Percentiles rank a stretch among this genome's conserved stretches.
Conservation (phyloP, 2,113 vertebrate genomes). For the Podilymbus podiceps region DNA sequence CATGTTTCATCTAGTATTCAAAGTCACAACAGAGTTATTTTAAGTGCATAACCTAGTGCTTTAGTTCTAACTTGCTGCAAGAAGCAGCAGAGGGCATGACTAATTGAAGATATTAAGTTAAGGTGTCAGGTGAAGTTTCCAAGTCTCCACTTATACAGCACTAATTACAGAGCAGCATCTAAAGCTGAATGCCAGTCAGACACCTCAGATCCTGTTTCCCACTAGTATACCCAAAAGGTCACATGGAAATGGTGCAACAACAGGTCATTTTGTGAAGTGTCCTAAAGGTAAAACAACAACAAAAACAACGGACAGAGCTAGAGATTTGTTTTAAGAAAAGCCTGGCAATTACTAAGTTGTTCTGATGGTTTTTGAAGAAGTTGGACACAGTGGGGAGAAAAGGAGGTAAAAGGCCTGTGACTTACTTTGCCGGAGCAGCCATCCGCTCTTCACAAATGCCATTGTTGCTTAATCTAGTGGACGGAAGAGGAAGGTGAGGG, state of each 20-base stretch:
- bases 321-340: neutral
- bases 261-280: neutral
- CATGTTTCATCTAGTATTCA: neutral
- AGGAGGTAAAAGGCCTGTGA: neutral
- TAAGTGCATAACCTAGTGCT: neutral
- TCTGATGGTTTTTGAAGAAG: neutral
- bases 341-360: neutral
- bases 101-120: neutral
- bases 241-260: neutral
- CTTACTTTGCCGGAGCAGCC: conserved; percentile 83
- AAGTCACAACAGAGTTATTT: neutral
- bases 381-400: neutral
- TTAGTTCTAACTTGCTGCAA: neutral
- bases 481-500: neutral
- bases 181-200: neutral
- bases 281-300: neutral
- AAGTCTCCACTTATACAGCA: neutral
- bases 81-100: neutral
- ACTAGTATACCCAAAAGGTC: neutral
- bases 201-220: neutral
- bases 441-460: conserved; percentile 81
- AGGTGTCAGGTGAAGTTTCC: neutral
- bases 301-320: neutral
- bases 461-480: conserved; percentile 57
- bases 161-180: neutral